Base-by-base conservation (phyloP, 2,797 vertebrate genomes). In the Phoxinus dragarum region DNA sequence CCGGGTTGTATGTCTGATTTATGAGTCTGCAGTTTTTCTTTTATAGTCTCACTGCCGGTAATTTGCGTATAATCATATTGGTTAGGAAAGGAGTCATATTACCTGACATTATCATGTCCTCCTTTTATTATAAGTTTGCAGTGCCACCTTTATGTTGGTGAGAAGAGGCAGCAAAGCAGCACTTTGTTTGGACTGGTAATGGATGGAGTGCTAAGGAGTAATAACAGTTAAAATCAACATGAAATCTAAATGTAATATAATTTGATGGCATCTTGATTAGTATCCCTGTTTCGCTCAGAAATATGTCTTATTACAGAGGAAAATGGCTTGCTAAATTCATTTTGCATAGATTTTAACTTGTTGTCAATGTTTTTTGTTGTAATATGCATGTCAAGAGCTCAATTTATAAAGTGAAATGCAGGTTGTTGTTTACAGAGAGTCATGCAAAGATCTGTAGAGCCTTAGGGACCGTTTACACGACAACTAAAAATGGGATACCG, bases 1-100 rank as follows among this genome's bases (percentile, higher is more conserved):
- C 34, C 34, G 23, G 44, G n/a, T 69, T 77, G 36, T 34, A 16
- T 84, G 64, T 78, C 82, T 69, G 74, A 78, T 78, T 84, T 78
- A 84, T 78, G 47, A 76, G 44, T 54, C 31, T 69, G 74, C 36
- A 69, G 66, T 11, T 54, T 8, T 40, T 59, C 66, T 27, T 84
- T 84, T 84, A 77, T 84, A 59, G 82, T 77, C 49, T 77, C 64
- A 34, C 47, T 77, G 74, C 47, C 64, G 34, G 74, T 59, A 77
- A 84, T 84, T 56, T 68, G n/a, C 36, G 17, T 59, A 64, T 74
- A 68, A 84, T 77, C n/a, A 54, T 77, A 69, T 77, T 40, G 10
- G 59, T 49, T 38, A 76, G 61, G 10, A 49, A 76, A 75, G 59
- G 73, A 54, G 82, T 83, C 34, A 23, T 23, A 42, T 77, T 56